These are phyloP conservation scores for Aplidium turbinatum DNA, from an alignment of 23 tunicate species.

Conservation along the genomic window DNA sequence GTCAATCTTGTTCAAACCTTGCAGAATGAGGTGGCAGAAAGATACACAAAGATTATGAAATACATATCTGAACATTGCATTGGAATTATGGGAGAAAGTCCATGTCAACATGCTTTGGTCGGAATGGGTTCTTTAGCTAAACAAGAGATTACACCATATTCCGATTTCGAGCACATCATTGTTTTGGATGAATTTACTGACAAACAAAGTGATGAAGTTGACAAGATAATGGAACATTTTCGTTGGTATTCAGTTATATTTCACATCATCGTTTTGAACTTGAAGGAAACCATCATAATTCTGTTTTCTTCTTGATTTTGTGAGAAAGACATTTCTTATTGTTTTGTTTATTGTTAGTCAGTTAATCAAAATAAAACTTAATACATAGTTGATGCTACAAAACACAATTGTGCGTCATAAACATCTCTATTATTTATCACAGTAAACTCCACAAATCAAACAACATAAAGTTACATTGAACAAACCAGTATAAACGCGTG, in stretches of 20 bases:
- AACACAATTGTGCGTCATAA: too few relatives aligned
- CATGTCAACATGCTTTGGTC: constrained; percentile 30
- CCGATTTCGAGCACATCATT: constrained; percentile 45
- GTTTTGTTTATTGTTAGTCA: too few relatives aligned
- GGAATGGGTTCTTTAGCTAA: constrained; percentile 57
- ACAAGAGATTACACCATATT: constrained; percentile 47
- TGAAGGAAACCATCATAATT: constrained; percentile 49
- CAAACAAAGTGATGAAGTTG: constrained; percentile 4
- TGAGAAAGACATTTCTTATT: too few relatives aligned
- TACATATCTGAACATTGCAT: constrained; percentile 29
- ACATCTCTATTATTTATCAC: too few relatives aligned
- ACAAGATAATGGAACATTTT: constrained; percentile 62
- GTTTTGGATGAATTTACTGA: constrained; percentile 25
- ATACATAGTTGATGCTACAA: too few relatives aligned
- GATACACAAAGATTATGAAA: constrained; percentile 32
- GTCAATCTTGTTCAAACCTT: not conserved
- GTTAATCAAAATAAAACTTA: too few relatives aligned
- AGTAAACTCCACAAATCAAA: too few relatives aligned
- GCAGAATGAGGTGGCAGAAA: constrained; percentile 32
- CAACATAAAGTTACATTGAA: too few relatives aligned
- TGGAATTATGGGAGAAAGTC: constrained; percentile 46
- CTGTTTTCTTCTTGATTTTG: too few relatives aligned
- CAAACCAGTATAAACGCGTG: too few relatives aligned
- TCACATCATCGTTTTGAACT: constrained; percentile 39
- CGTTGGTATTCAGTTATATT: constrained; percentile 57